Conservation (phyloP, 2,113 vertebrate genomes). For the Danionella cerebrum region DNA sequence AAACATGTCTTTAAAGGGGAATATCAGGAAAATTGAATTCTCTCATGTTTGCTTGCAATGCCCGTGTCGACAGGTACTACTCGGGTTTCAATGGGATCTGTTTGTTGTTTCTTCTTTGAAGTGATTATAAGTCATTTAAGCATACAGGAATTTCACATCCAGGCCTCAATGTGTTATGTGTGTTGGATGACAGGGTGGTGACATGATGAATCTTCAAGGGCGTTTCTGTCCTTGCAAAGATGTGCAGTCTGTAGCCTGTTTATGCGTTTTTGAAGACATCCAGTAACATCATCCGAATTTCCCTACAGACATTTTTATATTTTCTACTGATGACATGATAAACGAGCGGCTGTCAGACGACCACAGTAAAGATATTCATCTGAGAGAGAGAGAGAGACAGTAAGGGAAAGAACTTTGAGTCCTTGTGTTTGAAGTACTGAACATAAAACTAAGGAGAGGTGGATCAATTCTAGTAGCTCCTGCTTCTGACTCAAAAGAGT, state of each 20-base stretch:
- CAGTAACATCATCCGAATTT: constrained; percentile 50
- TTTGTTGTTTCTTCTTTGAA: not conserved
- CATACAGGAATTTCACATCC: not conserved
- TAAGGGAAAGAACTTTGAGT: constrained; percentile 20
- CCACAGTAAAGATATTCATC: constrained; percentile 46
- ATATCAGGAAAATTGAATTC: constrained; percentile 49
- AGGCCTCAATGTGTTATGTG: constrained; percentile 14
- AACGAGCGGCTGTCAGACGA: constrained; percentile 53
- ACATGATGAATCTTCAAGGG: constrained; percentile 49
- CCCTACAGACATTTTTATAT: constrained; percentile 39
- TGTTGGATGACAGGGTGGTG: constrained; percentile 1
- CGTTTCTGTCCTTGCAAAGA: constrained; percentile 19
- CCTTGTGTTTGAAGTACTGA: not conserved
- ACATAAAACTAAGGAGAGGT: too few species aligned
- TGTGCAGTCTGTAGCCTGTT: constrained; percentile 14
- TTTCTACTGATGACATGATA: constrained; percentile 55
- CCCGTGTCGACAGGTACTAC: constrained; percentile 9
- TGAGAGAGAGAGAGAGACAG: constrained; percentile 28
- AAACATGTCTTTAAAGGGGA: constrained; percentile 50
- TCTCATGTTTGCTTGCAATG: constrained; percentile 51
- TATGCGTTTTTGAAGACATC: constrained; percentile 41
- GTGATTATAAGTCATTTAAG: not conserved
- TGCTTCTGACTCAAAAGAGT: too few species aligned
- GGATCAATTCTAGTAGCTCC: too few species aligned
- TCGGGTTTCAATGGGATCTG: not conserved